phyloP scores from a whole-genome alignment of 2,113 vertebrate species.

The Oreotrochilus melanogaster region DNA sequence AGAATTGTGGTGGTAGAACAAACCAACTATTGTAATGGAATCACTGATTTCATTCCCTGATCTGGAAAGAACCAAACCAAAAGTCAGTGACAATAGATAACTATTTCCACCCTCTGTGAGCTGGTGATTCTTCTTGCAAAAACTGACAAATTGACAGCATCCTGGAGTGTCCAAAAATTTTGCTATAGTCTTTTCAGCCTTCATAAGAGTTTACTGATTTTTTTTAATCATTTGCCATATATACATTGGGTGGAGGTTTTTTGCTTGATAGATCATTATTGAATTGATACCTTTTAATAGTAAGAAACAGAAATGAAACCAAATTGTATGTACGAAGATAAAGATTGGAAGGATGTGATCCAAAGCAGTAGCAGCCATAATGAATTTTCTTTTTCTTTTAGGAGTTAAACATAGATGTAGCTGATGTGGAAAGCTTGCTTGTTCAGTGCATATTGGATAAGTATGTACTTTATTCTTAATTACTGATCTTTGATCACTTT shows the following conservation, averaged over 20 bases:
- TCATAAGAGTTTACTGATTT: neutral
- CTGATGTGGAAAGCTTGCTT: constrained; percentile 99
- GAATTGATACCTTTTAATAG: neutral
- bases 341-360: neutral
- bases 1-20: neutral
- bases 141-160: neutral
- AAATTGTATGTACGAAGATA: neutral
- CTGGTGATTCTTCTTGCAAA: neutral
- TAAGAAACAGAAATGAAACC: neutral
- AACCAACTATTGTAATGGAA: neutral
- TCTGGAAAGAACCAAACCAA: neutral
- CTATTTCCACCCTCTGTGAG: neutral
- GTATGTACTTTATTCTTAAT: constrained; percentile 81
- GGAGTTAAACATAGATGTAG: constrained; percentile 99
- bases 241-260: neutral
- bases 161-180: neutral
- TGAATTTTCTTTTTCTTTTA: constrained; percentile 70
- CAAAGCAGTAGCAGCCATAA: constrained; percentile 2
- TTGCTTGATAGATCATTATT: neutral
- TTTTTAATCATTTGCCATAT: neutral
- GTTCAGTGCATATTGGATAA: constrained; percentile 99
- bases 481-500: neutral
- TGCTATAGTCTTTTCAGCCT: neutral
- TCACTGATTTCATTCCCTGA: neutral
- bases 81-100: neutral